Evolutionary conservation across 1,140 invertebrate genomes (phyloP).

Genomic region (Xylocopa sonorina): DNA sequence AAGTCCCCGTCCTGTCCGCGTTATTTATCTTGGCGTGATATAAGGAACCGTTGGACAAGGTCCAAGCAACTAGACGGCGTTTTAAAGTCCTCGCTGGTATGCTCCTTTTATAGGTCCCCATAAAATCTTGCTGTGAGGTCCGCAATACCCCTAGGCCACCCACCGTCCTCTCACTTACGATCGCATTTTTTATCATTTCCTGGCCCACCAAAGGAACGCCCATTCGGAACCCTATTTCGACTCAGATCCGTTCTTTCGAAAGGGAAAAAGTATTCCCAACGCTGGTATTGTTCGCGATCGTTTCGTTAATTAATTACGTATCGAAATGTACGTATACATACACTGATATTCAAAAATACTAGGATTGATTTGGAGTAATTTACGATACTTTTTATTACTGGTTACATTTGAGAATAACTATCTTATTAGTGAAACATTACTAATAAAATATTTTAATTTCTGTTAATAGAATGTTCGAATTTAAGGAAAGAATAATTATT

Average conservation of each 20-base stretch:
- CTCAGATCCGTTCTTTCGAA: constrained; percentile 11
- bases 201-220: constrained; percentile 9
- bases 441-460: no score
- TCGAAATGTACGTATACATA: no score
- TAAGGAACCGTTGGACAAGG: constrained; percentile 39
- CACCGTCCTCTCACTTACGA: constrained; percentile 33
- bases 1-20: constrained; percentile 1
- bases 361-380: no score
- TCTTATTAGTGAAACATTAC: no score
- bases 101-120: constrained; percentile 60
- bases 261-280: constrained; percentile 13
- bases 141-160: constrained; percentile 24
- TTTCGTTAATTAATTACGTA: no score
- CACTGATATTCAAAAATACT: no score
- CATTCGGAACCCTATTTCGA: not conserved
- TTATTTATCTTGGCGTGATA: constrained; percentile 47
- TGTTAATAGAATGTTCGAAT: no score
- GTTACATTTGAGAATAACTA: no score
- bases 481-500: no score
- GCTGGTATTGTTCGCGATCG: no score
- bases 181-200: constrained; percentile 53
- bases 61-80: constrained; percentile 42
- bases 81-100: constrained; percentile 48
- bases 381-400: no score
- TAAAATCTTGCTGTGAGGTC: constrained; percentile 64